Evolutionary conservation across 2,888 invertebrate genomes (phyloP).

Genomic region (Drosophila antonietae): DNA sequence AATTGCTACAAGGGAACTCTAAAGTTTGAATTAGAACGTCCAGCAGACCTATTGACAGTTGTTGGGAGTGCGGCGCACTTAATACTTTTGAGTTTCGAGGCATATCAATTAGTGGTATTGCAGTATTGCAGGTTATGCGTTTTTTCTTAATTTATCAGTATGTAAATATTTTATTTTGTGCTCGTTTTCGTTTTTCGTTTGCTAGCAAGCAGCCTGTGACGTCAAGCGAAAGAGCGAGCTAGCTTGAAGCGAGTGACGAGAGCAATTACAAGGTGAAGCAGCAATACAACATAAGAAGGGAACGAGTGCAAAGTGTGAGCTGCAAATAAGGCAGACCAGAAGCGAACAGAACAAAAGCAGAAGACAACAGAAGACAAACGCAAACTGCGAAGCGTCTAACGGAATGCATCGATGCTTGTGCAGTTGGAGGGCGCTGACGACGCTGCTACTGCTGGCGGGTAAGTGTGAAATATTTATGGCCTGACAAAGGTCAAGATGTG

Average conservation of each 20-base stretch:
- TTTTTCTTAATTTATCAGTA: constrained; percentile 15
- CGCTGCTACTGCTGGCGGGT: constrained; percentile 59
- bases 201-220: constrained; percentile 8
- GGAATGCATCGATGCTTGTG: constrained; percentile 56
- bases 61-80: background rate
- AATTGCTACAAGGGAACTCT: background rate
- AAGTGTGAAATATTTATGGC: constrained; percentile 37
- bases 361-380: constrained; percentile 11
- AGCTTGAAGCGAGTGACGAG: constrained; percentile 11
- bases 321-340: constrained; percentile 8
- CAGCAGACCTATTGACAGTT: too few species aligned
- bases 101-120: constrained; percentile 27
- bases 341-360: constrained; percentile 11
- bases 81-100: constrained; percentile 11
- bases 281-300: background rate
- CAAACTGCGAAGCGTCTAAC: constrained; percentile 11
- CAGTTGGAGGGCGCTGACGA: constrained; percentile 45
- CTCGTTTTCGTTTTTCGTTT: background rate
- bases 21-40: background rate
- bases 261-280: constrained; percentile 22
- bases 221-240: background rate
- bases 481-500: constrained; percentile 3
- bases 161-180: constrained; percentile 6
- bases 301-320: constrained; percentile 29
- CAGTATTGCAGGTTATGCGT: constrained; percentile 8